A percentile compares a stretch with the other conserved stretches of the same genome.
Conservation (phyloP, 2,113 vertebrate species). For the Hirundichthys speculiger region DNA sequence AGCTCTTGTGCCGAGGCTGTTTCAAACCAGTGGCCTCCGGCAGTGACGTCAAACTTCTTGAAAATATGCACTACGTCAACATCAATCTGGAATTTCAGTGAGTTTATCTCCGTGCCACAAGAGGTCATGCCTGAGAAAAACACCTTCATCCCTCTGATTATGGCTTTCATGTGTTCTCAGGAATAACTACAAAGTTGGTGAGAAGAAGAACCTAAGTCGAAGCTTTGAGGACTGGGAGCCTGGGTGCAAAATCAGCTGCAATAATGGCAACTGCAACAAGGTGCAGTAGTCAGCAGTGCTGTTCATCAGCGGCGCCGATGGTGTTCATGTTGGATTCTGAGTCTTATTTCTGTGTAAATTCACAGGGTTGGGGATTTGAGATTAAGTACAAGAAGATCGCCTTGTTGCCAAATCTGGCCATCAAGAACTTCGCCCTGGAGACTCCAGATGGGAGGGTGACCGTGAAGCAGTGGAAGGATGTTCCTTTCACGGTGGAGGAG, state of each 20-base stretch:
- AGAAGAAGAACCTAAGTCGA: conserved; percentile 59
- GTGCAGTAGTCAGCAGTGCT: conserved; percentile 64
- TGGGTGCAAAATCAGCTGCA: conserved; percentile 82
- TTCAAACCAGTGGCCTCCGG: conserved; percentile 74
- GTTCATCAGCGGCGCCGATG: neutral
- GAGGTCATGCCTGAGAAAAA: neutral
- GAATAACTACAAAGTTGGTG: conserved; percentile 73
- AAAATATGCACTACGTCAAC: conserved; percentile 85
- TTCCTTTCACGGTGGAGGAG: conserved; percentile 82
- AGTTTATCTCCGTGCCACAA: conserved; percentile 49
- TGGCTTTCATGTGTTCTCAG: conserved; percentile 68
- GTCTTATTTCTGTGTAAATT: neutral
- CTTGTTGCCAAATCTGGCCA: conserved; percentile 86
- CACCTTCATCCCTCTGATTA: neutral
- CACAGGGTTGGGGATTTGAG: conserved; percentile 90
- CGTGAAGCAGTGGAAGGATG: conserved; percentile 86
- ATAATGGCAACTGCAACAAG: conserved; percentile 74
- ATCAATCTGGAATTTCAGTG: conserved; percentile 87
- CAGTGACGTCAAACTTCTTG: conserved; percentile 85
- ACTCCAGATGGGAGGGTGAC: conserved; percentile 70
- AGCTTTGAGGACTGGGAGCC: conserved; percentile 90
- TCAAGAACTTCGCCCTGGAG: conserved; percentile 84
- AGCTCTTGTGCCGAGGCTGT: conserved; percentile 86
- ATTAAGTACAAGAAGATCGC: conserved; percentile 84
- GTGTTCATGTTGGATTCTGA: neutral